Evolutionary conservation across 2,888 invertebrate genomes (phyloP), one percentile per base, ranked within the genome.

Genomic region (Luperina testacea): DNA sequence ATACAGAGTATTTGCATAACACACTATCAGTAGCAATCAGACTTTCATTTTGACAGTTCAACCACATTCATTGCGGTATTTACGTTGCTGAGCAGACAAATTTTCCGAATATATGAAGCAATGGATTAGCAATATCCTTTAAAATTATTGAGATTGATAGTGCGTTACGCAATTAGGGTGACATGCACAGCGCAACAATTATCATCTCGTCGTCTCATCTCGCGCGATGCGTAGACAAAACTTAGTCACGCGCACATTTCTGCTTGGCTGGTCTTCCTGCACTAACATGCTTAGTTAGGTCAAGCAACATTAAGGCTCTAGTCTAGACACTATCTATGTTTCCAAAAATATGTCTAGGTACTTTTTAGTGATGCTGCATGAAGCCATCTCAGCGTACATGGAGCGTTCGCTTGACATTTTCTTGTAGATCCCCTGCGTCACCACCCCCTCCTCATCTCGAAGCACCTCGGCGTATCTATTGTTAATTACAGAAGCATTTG

Each of bases 401-500:
- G 38, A 6, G 24, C 17, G 0, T 13, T 74, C 57, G 8, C 20
- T 65, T 38, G 72, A 32, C 9, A n/a, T 15, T 11, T 48, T 57
- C 53, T 17, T 20, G 38, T 17, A 5, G 42, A 79, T 73, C 20
- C 20, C 9, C 5, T 7, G 15, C 1, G 45, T 17, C 8, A 1
- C 32, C 48, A 69, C 6, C 64, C 65, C 48, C 38, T 8, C 38
- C 20, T 73, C 51, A 15, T 51, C 53, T n/a, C 68, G 75, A 20
- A 68, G 8, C 38, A 27, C 20, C 75, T 87, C 79, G 27, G 38
- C 17, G 69, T 70, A 80, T 69, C 84, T 85, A 84, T 32, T 76
- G 70, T 77, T 84, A 87, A 79, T 86, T 84, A 84, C 61, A 83
- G 59, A 72, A 76, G 80, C 61, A 65, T 72, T 67, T 17, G 9